Evolutionary conservation across 1,140 invertebrate genomes (phyloP), one percentile per base, ranked within the genome.

Genomic region (Cyphomyrmex costatus): DNA sequence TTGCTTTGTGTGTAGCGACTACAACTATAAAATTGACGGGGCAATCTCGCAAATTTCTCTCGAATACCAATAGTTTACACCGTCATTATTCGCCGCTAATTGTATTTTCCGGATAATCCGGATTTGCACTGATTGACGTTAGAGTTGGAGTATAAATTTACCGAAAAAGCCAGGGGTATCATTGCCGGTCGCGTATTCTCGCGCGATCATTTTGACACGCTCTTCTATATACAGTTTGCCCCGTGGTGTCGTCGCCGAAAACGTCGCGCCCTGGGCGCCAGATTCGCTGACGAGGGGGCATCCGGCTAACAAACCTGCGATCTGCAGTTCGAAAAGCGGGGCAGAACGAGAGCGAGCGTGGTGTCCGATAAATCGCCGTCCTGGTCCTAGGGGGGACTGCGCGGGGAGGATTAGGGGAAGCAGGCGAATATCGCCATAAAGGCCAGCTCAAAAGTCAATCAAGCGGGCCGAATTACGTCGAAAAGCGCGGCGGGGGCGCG

Each of bases 391-490:
- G n/a, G 58, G 68, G 53, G 8, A n/a, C 24, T 14, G 3, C 24
- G 61, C 61, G 66, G 73, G 36, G 86, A 68, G 66, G 80, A 49
- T 27, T 60, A 77, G 74, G 61, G 60, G 71, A 53, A 27, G 65
- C 36, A 49, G 70, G 77, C 89, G 89, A 86, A 90, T 91, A 90
- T 90, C 89, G 86, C 60, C 86, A 91, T 91, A 91, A 91, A 91
- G 89, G 89, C 89, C 90, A 85, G 87, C 89, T 91, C 84, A 91
- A 91, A 91, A 91, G 90, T 91, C 90, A 91, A 91, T 91, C 89
- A 91, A 91, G 89, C 89, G 89, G 86, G 79, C 90, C 90, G 90
- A 91, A 91, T 91, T 91, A 90, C 89, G 90, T 91, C 77, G 90
- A 91, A 91, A 90, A 91, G 89, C 89, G 82, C 58, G 84, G 78